A percentile compares a stretch with the other conserved stretches of the same genome.
Conservation (phyloP, 2,797 vertebrate species). For the Clarias fuscus region DNA sequence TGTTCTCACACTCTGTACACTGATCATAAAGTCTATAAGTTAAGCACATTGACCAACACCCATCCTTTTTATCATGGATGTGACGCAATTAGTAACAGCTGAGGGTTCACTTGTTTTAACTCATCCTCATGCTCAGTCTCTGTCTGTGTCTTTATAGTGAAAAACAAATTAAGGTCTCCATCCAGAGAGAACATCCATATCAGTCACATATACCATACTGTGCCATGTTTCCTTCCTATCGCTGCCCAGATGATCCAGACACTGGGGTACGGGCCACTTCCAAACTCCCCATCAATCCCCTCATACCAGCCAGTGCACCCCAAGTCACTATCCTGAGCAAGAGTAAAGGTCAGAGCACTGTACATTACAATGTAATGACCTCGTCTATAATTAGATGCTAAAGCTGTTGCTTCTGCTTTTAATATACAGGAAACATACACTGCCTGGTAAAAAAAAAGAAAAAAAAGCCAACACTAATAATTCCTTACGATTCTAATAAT, state of each 20-base stretch:
- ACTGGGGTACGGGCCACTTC: slow-evolving; percentile 58
- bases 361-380: not conserved
- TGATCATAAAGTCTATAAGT: not conserved
- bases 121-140: not conserved
- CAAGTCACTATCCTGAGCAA: slow-evolving; percentile 70
- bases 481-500: too few relatives aligned
- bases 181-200: slow-evolving; percentile 76
- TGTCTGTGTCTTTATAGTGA: slow-evolving; percentile 55
- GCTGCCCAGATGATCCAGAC: slow-evolving; percentile 64
- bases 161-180: slow-evolving; percentile 64
- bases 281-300: slow-evolving; percentile 63
- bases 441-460: too few relatives aligned
- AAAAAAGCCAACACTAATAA: too few relatives aligned
- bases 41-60: not conserved
- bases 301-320: slow-evolving; percentile 63
- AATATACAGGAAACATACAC: not conserved
- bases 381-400: not conserved
- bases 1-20: not conserved
- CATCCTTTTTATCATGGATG: not conserved
- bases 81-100: not conserved
- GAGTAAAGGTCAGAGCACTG: slow-evolving; percentile 69
- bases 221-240: slow-evolving; percentile 74
- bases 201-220: slow-evolving; percentile 78
- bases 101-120: not conserved
- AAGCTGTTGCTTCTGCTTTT: not conserved